A percentile compares a stretch with the other conserved stretches of the same genome.
phyloP scores from a whole-genome alignment of 2,113 vertebrate genomes.

The Erinaceus europaeus region DNA sequence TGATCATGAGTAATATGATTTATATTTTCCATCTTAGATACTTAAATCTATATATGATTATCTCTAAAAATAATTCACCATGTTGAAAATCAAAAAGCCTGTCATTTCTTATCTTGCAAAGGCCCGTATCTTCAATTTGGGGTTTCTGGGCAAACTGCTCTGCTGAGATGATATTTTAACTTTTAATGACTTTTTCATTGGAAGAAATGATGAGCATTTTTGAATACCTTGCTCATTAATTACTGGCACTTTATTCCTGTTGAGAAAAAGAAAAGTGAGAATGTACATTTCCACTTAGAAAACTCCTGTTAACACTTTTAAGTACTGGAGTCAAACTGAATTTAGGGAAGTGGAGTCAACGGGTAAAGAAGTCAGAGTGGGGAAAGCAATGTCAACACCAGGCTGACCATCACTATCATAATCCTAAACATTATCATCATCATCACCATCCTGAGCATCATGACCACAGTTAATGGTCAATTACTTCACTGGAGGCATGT shows the following conservation, averaged over 20 bases:
- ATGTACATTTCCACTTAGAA: background rate
- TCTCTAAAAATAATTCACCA: background rate
- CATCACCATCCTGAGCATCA: accelerated
- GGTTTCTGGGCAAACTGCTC: background rate
- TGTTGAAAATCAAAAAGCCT: background rate
- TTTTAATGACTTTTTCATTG: background rate
- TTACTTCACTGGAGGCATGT: background rate
- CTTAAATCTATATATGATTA: slow-evolving; percentile 38
- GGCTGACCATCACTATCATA: accelerated
- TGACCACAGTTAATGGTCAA: accelerated
- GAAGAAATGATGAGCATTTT: background rate
- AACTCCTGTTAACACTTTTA: background rate
- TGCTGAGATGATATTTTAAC: background rate
- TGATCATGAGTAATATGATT: background rate
- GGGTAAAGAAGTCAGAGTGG: background rate
- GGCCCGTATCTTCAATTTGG: background rate
- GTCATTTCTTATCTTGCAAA: background rate
- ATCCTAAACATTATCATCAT: accelerated
- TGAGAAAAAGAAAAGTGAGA: background rate
- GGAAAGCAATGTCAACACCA: background rate
- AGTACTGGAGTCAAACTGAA: background rate
- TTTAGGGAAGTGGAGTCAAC: background rate
- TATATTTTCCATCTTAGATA: background rate
- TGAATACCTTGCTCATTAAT: slow-evolving; percentile 4
- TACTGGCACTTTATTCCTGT: background rate